Evolutionary conservation across 92 coral and sea anemone genomes (phyloP), one percentile per base, ranked within the genome.

Genomic region (Meandrina meandrites): DNA sequence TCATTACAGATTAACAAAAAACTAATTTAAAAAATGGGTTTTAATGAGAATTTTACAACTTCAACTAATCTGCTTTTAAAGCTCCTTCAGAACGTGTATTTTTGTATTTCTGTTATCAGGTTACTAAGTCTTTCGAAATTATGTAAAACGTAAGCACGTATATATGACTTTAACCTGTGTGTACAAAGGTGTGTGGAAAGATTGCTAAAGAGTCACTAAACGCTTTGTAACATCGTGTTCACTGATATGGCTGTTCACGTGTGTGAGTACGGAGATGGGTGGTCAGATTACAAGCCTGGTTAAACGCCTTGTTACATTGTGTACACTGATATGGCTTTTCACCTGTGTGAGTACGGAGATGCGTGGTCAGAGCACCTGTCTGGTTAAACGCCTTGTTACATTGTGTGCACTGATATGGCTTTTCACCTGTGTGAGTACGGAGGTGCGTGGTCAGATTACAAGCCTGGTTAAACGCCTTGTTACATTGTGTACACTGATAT

Each of bases 351-450:
- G 62, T 56, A 56, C 62, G 62, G 62, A 56, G 62, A 24, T 56
- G 62, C 62, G 24, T 56, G 62, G 62, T 56, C 62, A 56, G 62
- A 40, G 2, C 3, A 40, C 45, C n/a, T n/a, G n/a, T n/a, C 45
- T 40, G 45, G 71, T 19, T 54, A 81, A 92, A 86, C 88, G 71
- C 81, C 86, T 86, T 86, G 71, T 72, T 78, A 78, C 92, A 89
- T 34, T 92, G 82, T 80, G 74, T 57, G 71, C 89, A 91, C 80
- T 87, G 76, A 84, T 87, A 87, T 82, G 91, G 93, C 80, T 84
- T 91, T 50, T 87, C 90, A 30, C 86, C 91, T 48, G 88, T 83
- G 88, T 91, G 93, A 81, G 88, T 91, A 31, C 45, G 45, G 76
- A 82, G 86, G 86, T 91, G 93, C 83, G 0, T 47, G 67, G 88